A percentile compares a stretch with the other conserved stretches of the same genome.
Conservation (phyloP, 2,113 vertebrate genomes). For the Pantherophis guttatus region DNA sequence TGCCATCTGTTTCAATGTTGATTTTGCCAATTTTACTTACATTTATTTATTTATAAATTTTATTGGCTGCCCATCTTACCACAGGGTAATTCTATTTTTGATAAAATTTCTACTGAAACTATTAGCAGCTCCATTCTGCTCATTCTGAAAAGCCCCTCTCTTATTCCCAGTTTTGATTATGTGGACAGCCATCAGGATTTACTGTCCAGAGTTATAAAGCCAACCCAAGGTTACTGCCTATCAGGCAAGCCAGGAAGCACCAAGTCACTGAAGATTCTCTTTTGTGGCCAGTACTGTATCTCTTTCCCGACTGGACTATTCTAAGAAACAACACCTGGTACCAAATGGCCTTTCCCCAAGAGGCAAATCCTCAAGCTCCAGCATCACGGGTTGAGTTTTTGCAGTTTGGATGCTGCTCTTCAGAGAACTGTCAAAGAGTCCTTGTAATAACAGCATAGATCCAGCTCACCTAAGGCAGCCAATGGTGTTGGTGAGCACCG, state of each 20-base stretch:
- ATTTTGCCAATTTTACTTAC: not conserved
- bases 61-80: not conserved
- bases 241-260: not conserved
- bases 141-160: not conserved
- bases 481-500: slow-evolving; percentile 89
- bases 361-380: not conserved
- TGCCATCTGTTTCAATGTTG: not conserved
- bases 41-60: not conserved
- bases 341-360: not conserved
- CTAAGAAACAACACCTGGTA: not conserved
- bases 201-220: not conserved
- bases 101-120: not conserved
- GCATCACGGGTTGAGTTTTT: not conserved
- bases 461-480: slow-evolving; percentile 89
- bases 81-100: not conserved
- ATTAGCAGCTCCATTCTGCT: not conserved
- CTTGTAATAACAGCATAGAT: not conserved
- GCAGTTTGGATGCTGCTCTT: not conserved
- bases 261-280: too few relatives aligned
- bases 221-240: not conserved
- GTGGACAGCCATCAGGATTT: not conserved
- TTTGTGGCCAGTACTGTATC: not conserved
- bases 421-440: not conserved
- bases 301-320: not conserved
- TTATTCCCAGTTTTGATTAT: not conserved